Evolutionary conservation across 2,797 vertebrate species (phyloP).

Genomic region (Pteropus rufus): DNA sequence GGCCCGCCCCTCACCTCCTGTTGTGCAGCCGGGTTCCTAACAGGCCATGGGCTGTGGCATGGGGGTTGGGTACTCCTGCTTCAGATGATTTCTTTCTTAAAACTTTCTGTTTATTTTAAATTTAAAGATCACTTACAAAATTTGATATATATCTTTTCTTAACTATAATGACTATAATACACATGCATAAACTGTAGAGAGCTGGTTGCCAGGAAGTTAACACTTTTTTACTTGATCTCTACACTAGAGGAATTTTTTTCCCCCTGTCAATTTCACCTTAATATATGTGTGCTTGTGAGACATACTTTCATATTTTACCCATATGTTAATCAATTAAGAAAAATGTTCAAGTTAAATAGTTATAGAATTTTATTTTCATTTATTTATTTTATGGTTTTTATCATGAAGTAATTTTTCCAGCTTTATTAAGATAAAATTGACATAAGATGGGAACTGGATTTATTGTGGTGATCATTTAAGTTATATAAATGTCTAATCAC

Average conservation of each 20-base stretch:
- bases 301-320: background rate
- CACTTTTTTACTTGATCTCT: background rate
- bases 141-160: background rate
- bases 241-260: background rate
- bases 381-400: background rate
- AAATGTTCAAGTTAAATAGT: conserved; percentile 2
- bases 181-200: background rate
- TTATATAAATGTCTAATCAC: background rate
- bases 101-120: background rate
- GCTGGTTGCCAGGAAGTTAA: background rate
- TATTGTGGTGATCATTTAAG: background rate
- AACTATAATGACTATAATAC: background rate
- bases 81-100: background rate
- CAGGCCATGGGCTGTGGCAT: too few relatives aligned
- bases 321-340: background rate
- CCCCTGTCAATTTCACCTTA: background rate
- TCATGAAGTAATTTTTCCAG: background rate
- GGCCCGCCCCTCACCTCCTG: too few relatives aligned
- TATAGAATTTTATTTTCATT: background rate
- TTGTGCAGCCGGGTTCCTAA: too few relatives aligned
- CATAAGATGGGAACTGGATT: background rate
- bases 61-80: too few relatives aligned
- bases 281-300: background rate
- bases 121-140: conserved; percentile 1
- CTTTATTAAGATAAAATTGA: background rate